Percentiles rank a stretch among this genome's conserved stretches.
phyloP scores from a whole-genome alignment of 2,888 invertebrate species.

The Mesochorus sp. region DNA sequence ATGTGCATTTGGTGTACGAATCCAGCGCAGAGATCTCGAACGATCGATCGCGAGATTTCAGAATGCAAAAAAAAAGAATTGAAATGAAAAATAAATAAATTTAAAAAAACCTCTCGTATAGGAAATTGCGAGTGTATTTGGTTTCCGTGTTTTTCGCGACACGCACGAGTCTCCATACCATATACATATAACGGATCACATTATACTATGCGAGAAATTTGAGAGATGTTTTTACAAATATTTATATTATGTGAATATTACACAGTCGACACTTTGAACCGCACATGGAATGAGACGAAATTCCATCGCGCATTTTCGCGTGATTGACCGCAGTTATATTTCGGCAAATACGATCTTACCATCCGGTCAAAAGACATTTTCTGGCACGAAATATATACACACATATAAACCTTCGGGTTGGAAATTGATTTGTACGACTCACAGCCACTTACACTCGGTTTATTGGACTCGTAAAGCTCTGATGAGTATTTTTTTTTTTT shows the following conservation, averaged over 20 bases:
- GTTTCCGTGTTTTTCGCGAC: constrained; percentile 25
- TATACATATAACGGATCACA: constrained; percentile 32
- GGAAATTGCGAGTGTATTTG: constrained; percentile 44
- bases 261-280: constrained; percentile 26
- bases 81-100: not conserved
- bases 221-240: no score
- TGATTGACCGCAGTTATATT: constrained; percentile 54
- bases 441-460: constrained; percentile 61
- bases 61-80: constrained; percentile 12
- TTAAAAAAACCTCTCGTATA: constrained; percentile 29
- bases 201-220: constrained; percentile 29
- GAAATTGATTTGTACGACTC: constrained; percentile 54
- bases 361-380: constrained; percentile 38
- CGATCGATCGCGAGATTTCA: constrained; percentile 31
- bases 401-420: constrained; percentile 31
- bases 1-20: constrained; percentile 1
- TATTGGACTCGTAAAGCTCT: constrained; percentile 68
- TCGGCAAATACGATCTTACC: constrained; percentile 10
- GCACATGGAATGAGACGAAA: constrained; percentile 10
- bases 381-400: not conserved
- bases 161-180: constrained; percentile 8
- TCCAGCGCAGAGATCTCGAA: constrained; percentile 37
- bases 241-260: no score
- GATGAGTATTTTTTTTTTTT: constrained; percentile 63
- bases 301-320: constrained; percentile 41